Conservation (phyloP, 2,113 vertebrate species). For the Cryptomyrus ogoouensis region DNA sequence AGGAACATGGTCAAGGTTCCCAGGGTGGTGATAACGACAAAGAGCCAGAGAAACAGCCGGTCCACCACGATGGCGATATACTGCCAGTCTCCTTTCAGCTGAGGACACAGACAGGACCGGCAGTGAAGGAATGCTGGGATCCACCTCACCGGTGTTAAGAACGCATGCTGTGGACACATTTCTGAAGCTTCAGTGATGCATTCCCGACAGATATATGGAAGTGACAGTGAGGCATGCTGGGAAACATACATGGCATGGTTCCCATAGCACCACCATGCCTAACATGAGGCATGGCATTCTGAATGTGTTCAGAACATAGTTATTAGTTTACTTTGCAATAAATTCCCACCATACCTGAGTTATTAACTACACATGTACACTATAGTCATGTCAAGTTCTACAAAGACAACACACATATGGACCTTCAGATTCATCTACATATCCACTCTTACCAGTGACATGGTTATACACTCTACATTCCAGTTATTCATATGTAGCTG, state of each 20-base stretch:
- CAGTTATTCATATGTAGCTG: neutral
- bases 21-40: conserved; percentile 76
- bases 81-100: conserved; percentile 87
- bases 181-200: neutral
- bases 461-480: neutral
- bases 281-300: neutral
- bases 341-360: neutral
- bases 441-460: neutral
- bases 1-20: conserved; percentile 81
- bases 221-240: neutral
- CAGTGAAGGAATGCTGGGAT: neutral
- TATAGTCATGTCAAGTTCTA: neutral
- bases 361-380: neutral
- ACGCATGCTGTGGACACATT: neutral
- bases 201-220: neutral
- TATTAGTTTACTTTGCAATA: neutral
- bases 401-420: neutral
- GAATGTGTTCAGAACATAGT: neutral
- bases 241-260: neutral
- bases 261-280: neutral
- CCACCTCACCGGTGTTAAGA: neutral
- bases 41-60: conserved; percentile 81
- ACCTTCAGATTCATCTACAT: neutral
- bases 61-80: conserved; percentile 82
- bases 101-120: conserved; percentile 24